Percentiles rank a stretch among this genome's conserved stretches.
These are phyloP conservation scores for Mythimna pallens DNA, from an alignment of 2,888 invertebrate genomes.

Conservation along the genomic window DNA sequence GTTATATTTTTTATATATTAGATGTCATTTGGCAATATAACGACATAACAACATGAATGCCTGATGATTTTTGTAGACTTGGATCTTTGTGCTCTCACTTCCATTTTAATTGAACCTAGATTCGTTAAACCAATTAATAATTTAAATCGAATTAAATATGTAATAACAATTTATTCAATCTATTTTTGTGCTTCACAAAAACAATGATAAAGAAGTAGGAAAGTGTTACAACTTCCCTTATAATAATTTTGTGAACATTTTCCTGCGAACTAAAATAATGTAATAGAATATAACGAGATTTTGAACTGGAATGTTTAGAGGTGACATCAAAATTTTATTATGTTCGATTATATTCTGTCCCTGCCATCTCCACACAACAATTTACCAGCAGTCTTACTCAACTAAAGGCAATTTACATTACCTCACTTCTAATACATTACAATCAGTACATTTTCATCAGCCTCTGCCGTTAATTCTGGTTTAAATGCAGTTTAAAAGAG, in stretches of 20 bases:
- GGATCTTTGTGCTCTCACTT: neutral
- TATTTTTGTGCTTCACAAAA: slow-evolving; percentile 1
- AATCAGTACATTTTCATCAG: slow-evolving; percentile 43
- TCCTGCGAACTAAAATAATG: slow-evolving; percentile 1
- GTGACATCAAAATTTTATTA: slow-evolving; percentile 3
- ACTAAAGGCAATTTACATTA: slow-evolving; percentile 14
- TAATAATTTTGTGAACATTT: neutral
- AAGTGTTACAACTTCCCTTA: neutral
- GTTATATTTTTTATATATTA: neutral
- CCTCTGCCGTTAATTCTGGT: slow-evolving; percentile 16
- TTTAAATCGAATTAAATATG: neutral
- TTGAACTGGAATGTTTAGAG: neutral
- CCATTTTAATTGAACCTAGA: neutral
- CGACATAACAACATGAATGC: slow-evolving; percentile 4
- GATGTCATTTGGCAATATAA: slow-evolving; percentile 12
- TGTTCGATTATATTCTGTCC: slow-evolving; percentile 2
- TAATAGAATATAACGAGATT: neutral
- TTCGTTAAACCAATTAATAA: slow-evolving; percentile 3
- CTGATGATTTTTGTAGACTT: neutral
- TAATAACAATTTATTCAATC: neutral
- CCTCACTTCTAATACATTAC: slow-evolving; percentile 35
- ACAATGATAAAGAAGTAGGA: neutral
- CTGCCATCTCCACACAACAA: slow-evolving; percentile 1
- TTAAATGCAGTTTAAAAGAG: neutral
- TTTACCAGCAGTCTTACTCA: slow-evolving; percentile 25